These are phyloP conservation scores for Ascaphus truei DNA, from an alignment of 2,113 vertebrate species.

Conservation along the genomic window DNA sequence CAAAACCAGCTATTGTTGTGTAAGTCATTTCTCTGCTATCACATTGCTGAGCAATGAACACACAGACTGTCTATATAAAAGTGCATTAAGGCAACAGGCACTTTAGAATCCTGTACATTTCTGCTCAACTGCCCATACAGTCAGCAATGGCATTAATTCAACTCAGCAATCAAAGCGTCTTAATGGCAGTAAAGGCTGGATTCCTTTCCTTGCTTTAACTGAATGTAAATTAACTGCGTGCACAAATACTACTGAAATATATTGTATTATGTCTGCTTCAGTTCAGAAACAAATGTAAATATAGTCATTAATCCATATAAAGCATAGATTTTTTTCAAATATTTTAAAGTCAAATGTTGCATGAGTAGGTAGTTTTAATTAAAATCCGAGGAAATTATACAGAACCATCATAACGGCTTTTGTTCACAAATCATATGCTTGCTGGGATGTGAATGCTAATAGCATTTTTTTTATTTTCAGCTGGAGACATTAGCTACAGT, in stretches of 20 bases:
- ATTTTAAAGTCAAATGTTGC: background rate
- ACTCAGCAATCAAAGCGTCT: background rate
- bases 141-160: background rate
- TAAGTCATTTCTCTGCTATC: no score
- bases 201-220: background rate
- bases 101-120: background rate
- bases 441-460: background rate
- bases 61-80: no score
- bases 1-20: no score
- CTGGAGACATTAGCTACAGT: no score
- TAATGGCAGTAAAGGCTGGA: background rate
- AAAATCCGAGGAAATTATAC: slow-evolving; percentile 4
- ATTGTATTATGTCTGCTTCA: background rate
- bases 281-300: background rate
- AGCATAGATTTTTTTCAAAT: background rate
- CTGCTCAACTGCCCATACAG: background rate
- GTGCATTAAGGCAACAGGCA: background rate
- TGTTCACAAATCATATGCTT: background rate
- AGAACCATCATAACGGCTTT: background rate
- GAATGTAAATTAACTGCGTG: background rate
- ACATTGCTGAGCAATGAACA: no score
- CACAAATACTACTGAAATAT: background rate
- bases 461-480: background rate
- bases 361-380: background rate
- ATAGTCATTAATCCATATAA: background rate